Percentiles rank a stretch among this genome's conserved stretches.
phyloP scores from a whole-genome alignment of 1,140 invertebrate genomes.

The Temnothorax longispinosus region DNA sequence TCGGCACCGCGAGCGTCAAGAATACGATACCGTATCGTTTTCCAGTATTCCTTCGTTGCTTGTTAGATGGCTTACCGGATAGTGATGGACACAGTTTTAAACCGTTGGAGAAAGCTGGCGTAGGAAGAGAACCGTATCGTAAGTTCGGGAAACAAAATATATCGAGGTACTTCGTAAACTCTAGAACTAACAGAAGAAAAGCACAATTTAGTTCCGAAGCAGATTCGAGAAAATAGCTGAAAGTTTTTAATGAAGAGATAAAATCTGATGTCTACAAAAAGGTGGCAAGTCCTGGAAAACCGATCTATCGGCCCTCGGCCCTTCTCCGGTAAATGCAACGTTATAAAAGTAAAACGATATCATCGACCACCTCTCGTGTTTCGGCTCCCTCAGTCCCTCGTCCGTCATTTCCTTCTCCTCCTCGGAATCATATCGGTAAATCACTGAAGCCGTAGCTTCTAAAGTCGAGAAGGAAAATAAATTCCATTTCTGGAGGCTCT shows the following conservation, averaged over 20 bases:
- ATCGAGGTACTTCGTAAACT: slow-evolving; percentile 45
- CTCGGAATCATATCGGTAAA: slow-evolving; percentile 78
- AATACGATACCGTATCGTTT: slow-evolving; percentile 6
- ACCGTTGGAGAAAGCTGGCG: not conserved
- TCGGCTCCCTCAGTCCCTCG: slow-evolving; percentile 53
- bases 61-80: slow-evolving; percentile 18
- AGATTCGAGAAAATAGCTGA: slow-evolving; percentile 45
- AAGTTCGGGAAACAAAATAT: slow-evolving; percentile 59
- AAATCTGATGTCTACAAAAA: slow-evolving; percentile 45
- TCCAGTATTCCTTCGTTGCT: slow-evolving; percentile 3
- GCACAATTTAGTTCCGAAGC: slow-evolving; percentile 33
- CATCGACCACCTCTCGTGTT: slow-evolving; percentile 40
- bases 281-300: slow-evolving; percentile 23
- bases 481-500: slow-evolving; percentile 71
- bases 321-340: slow-evolving; percentile 16
- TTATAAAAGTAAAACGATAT: slow-evolving; percentile 56
- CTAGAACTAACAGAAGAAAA: slow-evolving; percentile 35
- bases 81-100: slow-evolving; percentile 49
- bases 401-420: slow-evolving; percentile 50
- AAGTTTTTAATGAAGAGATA: slow-evolving; percentile 60
- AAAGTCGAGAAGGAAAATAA: slow-evolving; percentile 71
- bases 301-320: not conserved
- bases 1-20: not conserved
- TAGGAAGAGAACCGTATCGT: slow-evolving; percentile 13
- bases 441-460: slow-evolving; percentile 68